Conservation (phyloP, 2,113 vertebrate species). For the Catagonus wagneri region DNA sequence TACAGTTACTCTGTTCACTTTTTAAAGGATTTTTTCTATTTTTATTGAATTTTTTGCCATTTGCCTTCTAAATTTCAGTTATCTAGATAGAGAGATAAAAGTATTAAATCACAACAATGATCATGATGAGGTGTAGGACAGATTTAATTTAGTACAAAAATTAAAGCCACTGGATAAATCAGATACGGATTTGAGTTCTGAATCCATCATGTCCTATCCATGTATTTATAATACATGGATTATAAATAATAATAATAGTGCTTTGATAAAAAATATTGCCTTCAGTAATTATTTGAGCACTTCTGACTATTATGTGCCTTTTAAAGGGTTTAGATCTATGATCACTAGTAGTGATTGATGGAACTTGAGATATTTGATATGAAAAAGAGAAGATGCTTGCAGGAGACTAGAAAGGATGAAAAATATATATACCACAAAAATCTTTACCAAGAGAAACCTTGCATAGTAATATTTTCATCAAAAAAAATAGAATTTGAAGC, state of each 20-base stretch:
- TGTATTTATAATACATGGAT: no score
- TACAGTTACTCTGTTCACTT: not conserved
- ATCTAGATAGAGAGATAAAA: not conserved
- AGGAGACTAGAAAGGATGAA: not conserved
- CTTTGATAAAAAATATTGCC: no score
- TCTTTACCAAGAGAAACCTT: not conserved
- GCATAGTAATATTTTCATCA: not conserved
- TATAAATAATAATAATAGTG: no score
- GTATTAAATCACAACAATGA: not conserved
- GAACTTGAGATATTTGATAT: not conserved
- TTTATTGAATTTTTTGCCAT: constrained; percentile 1
- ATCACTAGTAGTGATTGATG: not conserved
- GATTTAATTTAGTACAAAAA: not conserved
- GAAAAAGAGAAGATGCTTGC: not conserved
- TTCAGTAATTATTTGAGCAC: not conserved
- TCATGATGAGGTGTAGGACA: not conserved
- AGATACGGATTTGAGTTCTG: not conserved
- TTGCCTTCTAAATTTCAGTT: constrained; percentile 35
- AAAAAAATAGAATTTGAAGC: constrained; percentile 9
- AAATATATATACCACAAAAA: not conserved
- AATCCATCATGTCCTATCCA: not conserved
- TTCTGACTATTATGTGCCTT: not conserved
- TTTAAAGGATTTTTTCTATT: not conserved
- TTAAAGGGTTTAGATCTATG: not conserved
- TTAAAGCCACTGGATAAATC: not conserved